Evolutionary conservation across 2,888 invertebrate genomes (phyloP).

Genomic region (Leptopilina myrica): DNA sequence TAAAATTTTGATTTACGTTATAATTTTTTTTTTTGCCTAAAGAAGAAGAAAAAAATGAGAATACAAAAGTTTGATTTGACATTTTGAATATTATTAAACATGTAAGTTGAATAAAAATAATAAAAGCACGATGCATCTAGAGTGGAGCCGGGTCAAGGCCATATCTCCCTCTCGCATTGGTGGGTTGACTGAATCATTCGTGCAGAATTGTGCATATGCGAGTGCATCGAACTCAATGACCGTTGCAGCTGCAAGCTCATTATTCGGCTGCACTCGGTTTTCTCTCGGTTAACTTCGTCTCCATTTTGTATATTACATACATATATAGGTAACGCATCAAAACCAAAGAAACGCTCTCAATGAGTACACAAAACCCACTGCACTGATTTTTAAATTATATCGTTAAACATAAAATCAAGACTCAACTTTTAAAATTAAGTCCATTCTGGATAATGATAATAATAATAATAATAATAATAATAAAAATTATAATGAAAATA

Average conservation of each 20-base stretch:
- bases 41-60: too few relatives aligned
- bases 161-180: constrained; percentile 67
- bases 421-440: background rate
- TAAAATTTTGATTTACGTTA: too few relatives aligned
- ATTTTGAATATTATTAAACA: too few relatives aligned
- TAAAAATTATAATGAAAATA: too few relatives aligned
- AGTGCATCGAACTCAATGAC: constrained; percentile 75
- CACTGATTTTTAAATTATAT: constrained; percentile 21
- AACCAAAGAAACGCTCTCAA: constrained; percentile 68
- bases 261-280: constrained; percentile 57
- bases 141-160: constrained; percentile 74
- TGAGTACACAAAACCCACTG: constrained; percentile 70
- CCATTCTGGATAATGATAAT: too few relatives aligned
- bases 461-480: too few relatives aligned
- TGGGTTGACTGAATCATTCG: constrained; percentile 72
- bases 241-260: constrained; percentile 69
- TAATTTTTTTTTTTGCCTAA: too few relatives aligned
- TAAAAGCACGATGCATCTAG: constrained; percentile 71
- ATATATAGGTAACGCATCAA: constrained; percentile 60
- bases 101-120: constrained; percentile 46
- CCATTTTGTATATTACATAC: constrained; percentile 69
- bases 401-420: background rate
- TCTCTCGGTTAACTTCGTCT: constrained; percentile 61
- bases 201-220: constrained; percentile 65
- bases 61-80: too few relatives aligned